phyloP scores from a whole-genome alignment of 1,140 invertebrate species.

The Achroia grisella region DNA sequence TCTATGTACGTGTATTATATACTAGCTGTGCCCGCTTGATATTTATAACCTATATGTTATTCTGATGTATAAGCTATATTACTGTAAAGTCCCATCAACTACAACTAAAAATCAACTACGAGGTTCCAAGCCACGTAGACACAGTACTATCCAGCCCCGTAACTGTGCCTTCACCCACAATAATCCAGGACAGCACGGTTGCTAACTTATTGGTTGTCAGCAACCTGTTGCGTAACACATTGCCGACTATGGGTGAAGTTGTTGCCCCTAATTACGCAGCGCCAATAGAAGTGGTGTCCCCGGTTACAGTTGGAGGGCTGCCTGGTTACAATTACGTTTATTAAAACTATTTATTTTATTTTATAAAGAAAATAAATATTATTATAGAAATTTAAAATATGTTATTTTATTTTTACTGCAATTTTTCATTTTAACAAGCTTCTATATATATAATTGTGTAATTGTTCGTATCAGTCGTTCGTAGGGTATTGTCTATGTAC shows the following conservation, averaged over 20 bases:
- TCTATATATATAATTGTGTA: too few relatives aligned
- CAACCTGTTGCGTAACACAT: conserved; percentile 40
- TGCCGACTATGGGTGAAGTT: conserved; percentile 18
- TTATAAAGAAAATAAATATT: too few relatives aligned
- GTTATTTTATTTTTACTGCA: too few relatives aligned
- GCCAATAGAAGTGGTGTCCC: not conserved
- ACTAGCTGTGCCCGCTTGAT: too few relatives aligned
- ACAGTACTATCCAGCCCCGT: conserved; percentile 11
- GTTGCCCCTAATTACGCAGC: not conserved
- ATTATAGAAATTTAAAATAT: too few relatives aligned
- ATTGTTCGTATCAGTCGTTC: too few relatives aligned
- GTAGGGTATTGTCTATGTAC: too few relatives aligned
- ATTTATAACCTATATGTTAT: too few relatives aligned
- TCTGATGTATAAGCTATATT: too few relatives aligned
- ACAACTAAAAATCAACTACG: conserved; percentile 2
- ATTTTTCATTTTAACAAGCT: too few relatives aligned
- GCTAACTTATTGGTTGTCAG: conserved; percentile 56
- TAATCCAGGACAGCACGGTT: conserved; percentile 53
- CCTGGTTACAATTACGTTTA: not conserved
- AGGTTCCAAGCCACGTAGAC: conserved; percentile 9
- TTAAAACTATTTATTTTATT: not conserved
- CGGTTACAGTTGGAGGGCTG: not conserved
- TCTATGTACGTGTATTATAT: too few relatives aligned
- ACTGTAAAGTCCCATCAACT: too few relatives aligned
- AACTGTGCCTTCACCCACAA: conserved; percentile 24